phyloP scores from a whole-genome alignment of 2,888 invertebrate species.

The Lasioglossum lativentre region DNA sequence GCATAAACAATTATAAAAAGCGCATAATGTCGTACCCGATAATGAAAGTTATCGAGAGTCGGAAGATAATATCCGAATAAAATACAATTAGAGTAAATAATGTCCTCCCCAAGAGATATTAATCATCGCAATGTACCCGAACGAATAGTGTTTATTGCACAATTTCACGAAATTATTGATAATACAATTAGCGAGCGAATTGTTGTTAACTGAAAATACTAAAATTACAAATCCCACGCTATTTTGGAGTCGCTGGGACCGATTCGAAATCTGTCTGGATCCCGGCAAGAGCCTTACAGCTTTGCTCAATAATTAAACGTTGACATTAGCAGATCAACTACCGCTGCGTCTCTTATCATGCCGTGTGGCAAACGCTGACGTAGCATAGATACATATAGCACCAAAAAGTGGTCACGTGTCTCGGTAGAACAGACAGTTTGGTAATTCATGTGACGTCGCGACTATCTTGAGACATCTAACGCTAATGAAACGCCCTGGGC shows the following conservation, averaged over 20 bases:
- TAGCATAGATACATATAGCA: constrained; percentile 4
- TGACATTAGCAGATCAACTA: not conserved
- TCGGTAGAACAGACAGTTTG: constrained; percentile 23
- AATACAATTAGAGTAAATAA: not conserved
- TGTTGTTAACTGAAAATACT: not conserved
- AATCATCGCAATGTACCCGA: not conserved
- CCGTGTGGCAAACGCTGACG: not conserved
- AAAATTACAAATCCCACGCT: too few species aligned
- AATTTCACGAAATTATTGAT: not conserved
- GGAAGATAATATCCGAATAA: too few species aligned
- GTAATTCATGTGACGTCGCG: constrained; percentile 30
- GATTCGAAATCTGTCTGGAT: not conserved
- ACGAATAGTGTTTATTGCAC: not conserved
- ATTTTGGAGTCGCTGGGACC: not conserved
- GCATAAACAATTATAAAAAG: not conserved
- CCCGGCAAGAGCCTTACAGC: not conserved
- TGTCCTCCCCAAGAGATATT: not conserved
- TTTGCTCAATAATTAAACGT: not conserved
- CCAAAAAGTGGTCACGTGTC: constrained; percentile 38
- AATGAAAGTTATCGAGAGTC: too few species aligned
- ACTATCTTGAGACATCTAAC: constrained; percentile 61
- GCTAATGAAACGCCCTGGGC: constrained; percentile 70
- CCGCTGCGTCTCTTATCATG: not conserved
- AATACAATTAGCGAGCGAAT: not conserved
- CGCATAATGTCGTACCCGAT: too few species aligned